Base-by-base conservation (phyloP, 2,113 vertebrate genomes). In the Choloepus hoffmanni region DNA sequence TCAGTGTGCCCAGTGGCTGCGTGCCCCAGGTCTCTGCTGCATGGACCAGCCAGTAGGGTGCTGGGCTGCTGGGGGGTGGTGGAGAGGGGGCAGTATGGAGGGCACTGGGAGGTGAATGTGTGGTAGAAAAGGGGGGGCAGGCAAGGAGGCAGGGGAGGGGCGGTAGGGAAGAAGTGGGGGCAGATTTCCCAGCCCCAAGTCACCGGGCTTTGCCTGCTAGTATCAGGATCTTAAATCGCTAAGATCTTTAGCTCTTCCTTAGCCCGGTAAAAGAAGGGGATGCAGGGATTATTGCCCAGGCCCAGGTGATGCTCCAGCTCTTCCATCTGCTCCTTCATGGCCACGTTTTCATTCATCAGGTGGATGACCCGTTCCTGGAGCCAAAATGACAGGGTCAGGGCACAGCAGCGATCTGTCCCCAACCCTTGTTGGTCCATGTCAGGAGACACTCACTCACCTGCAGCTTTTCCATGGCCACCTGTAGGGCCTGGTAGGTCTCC, bases 181-280 rank as follows among this genome's bases (percentile, higher is more conserved):
- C 45, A 18, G 70, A 55, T 60, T 67, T 70, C 55, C n/a, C 4
- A 15, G 63, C 65, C 67, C 73, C 40, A 0, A 2, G 8, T 58
- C 78, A 50, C 30, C 3, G 14, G 74, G 48, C 33, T 70, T 55
- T 55, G 85, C 30, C 18, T 36, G 58, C 53, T 3, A 9, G 63
- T 8, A 7, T 7, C 28, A 3, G 55, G 70, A 36, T 36, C 19
- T 99, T 98, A 99, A 97, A 99, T 97, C 85, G 99, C 98, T 98
- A 99, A 98, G 97, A 99, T 99, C 98, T 99, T 99, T 85, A 99
- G 99, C 95, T 99, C 99, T 0, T 99, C 99, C 0, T 99, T 99
- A 67, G 99, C 99, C 30, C 99, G 98, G 96, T 99, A 99, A 98
- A 99, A 99, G 98, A 99, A 99, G 11, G 99, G 99, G 96, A 99